Conservation (phyloP, 1,140 invertebrate species). For the Bicyclus anynana region DNA sequence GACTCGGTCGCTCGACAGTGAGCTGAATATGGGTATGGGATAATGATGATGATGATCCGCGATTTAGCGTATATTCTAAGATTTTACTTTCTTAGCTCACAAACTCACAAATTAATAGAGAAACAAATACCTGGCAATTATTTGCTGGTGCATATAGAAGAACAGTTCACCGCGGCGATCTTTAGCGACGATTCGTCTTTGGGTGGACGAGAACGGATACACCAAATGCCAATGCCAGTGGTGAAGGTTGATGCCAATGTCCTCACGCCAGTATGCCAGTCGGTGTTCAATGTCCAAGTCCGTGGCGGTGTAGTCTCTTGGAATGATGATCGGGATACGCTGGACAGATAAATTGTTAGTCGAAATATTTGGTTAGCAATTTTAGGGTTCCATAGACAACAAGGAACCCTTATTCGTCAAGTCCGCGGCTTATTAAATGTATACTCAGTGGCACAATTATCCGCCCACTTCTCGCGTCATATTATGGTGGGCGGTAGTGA, state of each 20-base stretch:
- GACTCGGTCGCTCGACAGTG: no score
- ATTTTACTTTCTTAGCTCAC: no score
- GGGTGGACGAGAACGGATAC: conserved; percentile 77
- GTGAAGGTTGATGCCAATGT: conserved; percentile 82
- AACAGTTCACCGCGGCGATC: conserved; percentile 85
- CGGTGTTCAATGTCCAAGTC: conserved; percentile 82
- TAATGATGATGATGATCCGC: no score
- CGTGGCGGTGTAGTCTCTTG: conserved; percentile 82
- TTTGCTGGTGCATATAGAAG: conserved; percentile 86
- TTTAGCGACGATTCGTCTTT: conserved; percentile 78
- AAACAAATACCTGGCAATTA: conserved; percentile 72
- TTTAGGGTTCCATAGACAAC: no score
- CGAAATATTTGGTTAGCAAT: neutral
- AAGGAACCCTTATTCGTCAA: no score
- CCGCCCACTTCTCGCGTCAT: no score
- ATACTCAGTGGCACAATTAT: no score
- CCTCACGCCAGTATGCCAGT: conserved; percentile 82
- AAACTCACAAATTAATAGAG: neutral
- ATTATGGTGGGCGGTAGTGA: no score
- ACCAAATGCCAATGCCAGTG: conserved; percentile 88
- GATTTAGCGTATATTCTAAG: no score
- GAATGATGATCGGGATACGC: conserved; percentile 79
- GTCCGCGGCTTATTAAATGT: no score
- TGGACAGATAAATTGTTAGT: conserved; percentile 29
- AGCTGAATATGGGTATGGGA: no score